These are phyloP conservation scores for Diglossa cyanea DNA, from an alignment of 2,797 vertebrate genomes.

Conservation along the genomic window DNA sequence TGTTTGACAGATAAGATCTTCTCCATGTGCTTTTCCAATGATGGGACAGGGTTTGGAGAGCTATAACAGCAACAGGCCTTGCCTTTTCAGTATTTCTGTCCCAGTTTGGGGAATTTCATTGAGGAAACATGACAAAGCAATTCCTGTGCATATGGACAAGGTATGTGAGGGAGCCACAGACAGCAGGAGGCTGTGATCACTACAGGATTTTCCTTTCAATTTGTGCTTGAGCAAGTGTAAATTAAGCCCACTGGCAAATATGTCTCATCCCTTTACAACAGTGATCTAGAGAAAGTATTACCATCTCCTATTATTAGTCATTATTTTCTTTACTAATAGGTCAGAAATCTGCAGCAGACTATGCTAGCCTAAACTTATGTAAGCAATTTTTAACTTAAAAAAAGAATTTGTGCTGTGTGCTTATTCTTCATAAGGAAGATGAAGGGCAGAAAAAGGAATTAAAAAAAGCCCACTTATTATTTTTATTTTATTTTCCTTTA, in stretches of 20 bases:
- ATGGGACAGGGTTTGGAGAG: background rate
- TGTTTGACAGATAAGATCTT: background rate
- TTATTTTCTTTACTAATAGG: background rate
- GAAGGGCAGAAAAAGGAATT: background rate
- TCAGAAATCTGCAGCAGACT: background rate
- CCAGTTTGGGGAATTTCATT: background rate
- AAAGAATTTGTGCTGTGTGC: background rate
- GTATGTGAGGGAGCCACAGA: background rate
- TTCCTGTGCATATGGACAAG: background rate
- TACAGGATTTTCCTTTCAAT: background rate
- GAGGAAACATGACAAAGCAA: background rate
- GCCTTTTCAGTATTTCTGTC: background rate
- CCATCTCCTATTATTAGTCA: background rate
- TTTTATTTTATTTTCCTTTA: background rate
- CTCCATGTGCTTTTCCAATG: rapidly evolving
- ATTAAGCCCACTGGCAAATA: background rate
- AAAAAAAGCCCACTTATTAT: background rate
- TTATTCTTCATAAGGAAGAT: background rate
- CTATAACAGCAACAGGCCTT: background rate
- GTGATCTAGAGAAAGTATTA: background rate
- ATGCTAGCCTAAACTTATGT: background rate
- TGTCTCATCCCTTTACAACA: background rate
- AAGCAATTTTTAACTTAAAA: background rate
- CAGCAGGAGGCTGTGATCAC: background rate
- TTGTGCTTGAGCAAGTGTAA: background rate